Conservation (phyloP, 1,140 invertebrate species). For the Drosophila orena region DNA sequence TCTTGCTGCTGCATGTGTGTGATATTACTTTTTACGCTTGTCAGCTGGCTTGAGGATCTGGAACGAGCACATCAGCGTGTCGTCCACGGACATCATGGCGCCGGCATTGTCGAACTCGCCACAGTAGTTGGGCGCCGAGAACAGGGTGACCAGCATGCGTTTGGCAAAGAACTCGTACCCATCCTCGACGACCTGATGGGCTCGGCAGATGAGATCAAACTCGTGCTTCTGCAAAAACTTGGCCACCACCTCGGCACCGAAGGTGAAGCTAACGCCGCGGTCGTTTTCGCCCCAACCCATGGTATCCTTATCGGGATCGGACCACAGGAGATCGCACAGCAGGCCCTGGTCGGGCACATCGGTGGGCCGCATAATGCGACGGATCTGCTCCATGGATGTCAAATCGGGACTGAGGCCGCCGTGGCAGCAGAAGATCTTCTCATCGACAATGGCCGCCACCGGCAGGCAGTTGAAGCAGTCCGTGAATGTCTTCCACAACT, state of each 20-base stretch:
- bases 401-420: constrained; percentile 96
- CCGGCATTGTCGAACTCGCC: constrained; percentile 99
- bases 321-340: constrained; percentile 98
- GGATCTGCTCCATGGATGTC: constrained; percentile 96
- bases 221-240: constrained; percentile 98
- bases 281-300: constrained; percentile 98
- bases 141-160: constrained; percentile 98
- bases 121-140: constrained; percentile 99
- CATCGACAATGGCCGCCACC: constrained; percentile 97
- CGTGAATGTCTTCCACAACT: constrained; percentile 99
- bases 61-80: constrained; percentile 99
- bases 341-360: constrained; percentile 97
- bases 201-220: constrained; percentile 98
- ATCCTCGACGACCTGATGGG: constrained; percentile 99
- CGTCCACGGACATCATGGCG: constrained; percentile 99
- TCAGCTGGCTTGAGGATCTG: constrained; percentile 99
- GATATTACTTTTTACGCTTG: constrained; percentile 99
- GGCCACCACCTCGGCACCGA: constrained; percentile 95
- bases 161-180: constrained; percentile 99
- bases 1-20: constrained; percentile 90
- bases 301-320: constrained; percentile 97
- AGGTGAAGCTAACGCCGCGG: constrained; percentile 97
- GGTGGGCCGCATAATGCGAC: constrained; percentile 95
- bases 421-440: constrained; percentile 99
- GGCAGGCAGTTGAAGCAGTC: constrained; percentile 99